Evolutionary conservation across 2,797 vertebrate species (phyloP).

Genomic region (Erithacus rubecula): DNA sequence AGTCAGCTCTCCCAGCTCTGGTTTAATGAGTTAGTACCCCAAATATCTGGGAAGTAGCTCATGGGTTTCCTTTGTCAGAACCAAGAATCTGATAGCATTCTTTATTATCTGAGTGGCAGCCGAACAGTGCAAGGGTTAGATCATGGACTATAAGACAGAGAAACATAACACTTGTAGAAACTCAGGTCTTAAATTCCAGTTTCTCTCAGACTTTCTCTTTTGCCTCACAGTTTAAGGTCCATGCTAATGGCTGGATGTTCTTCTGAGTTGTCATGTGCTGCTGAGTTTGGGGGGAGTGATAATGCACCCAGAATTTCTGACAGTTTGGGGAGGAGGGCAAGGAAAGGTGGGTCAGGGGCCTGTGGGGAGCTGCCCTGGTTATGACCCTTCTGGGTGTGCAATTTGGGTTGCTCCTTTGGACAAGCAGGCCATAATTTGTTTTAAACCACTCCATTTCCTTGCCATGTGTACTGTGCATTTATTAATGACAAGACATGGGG

Average conservation of each 20-base stretch:
- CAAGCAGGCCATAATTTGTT: conserved; percentile 4
- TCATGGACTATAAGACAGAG: background rate
- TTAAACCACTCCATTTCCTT: conserved; percentile 57
- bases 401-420: conserved; percentile 40
- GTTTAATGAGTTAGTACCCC: background rate
- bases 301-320: background rate
- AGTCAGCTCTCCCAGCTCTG: background rate
- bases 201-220: background rate
- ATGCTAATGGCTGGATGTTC: accelerated
- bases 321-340: background rate
- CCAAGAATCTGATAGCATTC: background rate
- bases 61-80: background rate
- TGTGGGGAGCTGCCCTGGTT: background rate
- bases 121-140: background rate
- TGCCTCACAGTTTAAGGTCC: background rate
- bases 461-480: background rate
- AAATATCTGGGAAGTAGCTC: background rate
- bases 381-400: conserved; percentile 1
- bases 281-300: background rate
- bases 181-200: background rate
- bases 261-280: accelerated
- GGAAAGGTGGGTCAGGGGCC: background rate
- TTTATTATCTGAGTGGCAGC: background rate
- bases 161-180: background rate
- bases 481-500: conserved; percentile 49